Base-by-base conservation (phyloP, 2,888 invertebrate genomes). In the Ctena decussata region DNA sequence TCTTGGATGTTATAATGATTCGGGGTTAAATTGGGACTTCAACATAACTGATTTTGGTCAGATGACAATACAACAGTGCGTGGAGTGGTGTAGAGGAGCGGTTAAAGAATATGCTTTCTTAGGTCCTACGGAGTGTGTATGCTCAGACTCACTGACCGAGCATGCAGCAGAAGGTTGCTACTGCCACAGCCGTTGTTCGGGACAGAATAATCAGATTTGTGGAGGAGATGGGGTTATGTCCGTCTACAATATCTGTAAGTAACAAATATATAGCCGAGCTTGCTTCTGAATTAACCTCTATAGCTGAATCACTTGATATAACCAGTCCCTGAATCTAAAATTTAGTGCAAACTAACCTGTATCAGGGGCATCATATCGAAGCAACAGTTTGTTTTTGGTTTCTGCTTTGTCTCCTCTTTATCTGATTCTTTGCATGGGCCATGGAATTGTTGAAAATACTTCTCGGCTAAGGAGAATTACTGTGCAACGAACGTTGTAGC, bases 11-110 rank as follows among this genome's bases (percentile, higher is more conserved):
- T 86, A 78, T 70, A 73, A 70, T 27, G 65, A 0, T 8, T n/a
- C 41, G 0, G 70, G 35, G 24, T 30, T 57, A 41, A 37, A 30
- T 2, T 44, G 8, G 37, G 44, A 69, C n/a, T n/a, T 69, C 0
- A 27, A 32, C 15, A 69, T 77, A 0, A 35, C 41, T 5, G 37
- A 70, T n/a, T 82, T 65, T 72, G 18, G 35, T 5, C 60, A 72
- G 15, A 89, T 89, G 89, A 86, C 84, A 21, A 78, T 89, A 57
- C 89, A 89, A 41, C 89, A 84, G 41, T 89, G 89, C 80, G 86
- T 89, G 15, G 89, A 86, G 57, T 53, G 39, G 30, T 89, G 89
- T 32, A 72, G 84, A 39, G 80, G 57, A 1, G 39, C 72, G 15
- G 2, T 2, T 2, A 57, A 24, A 30, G 44, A 11, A 18, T 77